These are phyloP conservation scores for Ornithorhynchus anatinus DNA, from an alignment of 2,113 vertebrate genomes.

Conservation along the genomic window DNA sequence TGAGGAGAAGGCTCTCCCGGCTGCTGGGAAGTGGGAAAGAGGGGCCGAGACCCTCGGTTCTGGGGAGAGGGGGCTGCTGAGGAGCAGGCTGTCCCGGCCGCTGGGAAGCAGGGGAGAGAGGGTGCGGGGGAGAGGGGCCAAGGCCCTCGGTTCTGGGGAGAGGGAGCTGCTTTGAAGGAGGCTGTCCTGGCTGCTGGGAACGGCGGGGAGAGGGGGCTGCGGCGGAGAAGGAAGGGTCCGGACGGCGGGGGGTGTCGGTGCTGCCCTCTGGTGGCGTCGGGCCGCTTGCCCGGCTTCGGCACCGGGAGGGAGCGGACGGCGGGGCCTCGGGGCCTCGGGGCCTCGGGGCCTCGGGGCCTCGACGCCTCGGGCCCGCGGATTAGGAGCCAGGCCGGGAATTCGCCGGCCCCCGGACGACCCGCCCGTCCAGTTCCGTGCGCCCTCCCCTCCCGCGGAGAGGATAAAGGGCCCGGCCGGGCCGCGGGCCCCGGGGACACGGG, in stretches of 20 bases:
- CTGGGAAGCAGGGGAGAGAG: neutral
- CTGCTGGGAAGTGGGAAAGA: neutral
- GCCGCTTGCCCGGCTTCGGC: too few species aligned
- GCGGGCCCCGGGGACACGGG: neutral
- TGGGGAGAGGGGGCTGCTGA: neutral
- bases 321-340: too few species aligned
- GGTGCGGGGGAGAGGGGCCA: neutral
- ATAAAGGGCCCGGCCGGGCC: conserved; percentile 35
- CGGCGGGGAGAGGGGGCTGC: too few species aligned
- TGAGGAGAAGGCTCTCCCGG: too few species aligned
- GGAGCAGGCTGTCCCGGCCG: neutral
- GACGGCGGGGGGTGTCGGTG: too few species aligned
- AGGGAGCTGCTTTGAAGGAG: too few species aligned
- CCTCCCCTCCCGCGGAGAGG: conserved; percentile 2
- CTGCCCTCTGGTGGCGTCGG: too few species aligned
- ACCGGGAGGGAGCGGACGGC: too few species aligned
- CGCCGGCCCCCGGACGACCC: conserved; percentile 5
- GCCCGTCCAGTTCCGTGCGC: conserved; percentile 11
- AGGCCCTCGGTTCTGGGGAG: too few species aligned
- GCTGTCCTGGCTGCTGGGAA: too few species aligned
- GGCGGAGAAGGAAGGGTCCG: too few species aligned
- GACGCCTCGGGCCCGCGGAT: conserved; percentile 27
- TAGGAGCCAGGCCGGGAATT: conserved; percentile 20
- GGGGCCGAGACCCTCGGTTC: neutral
- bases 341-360: too few species aligned